phyloP scores from a whole-genome alignment of 2,797 vertebrate genomes.

The Antennarius maculatus region DNA sequence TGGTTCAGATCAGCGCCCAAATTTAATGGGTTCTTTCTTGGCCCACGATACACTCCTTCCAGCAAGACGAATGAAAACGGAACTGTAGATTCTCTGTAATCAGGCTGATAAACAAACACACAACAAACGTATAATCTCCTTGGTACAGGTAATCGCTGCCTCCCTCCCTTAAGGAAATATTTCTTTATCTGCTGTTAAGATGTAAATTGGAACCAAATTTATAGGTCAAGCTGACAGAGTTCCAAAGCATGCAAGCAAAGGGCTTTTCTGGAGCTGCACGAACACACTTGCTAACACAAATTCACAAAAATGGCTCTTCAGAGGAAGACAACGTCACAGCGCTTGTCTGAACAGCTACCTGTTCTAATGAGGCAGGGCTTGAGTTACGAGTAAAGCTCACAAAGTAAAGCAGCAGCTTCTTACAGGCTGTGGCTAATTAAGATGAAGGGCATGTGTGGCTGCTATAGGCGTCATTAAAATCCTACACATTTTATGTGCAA shows the following conservation, averaged over 20 bases:
- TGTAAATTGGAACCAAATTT: conserved; percentile 6
- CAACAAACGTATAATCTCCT: too few relatives aligned
- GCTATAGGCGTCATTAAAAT: conserved; percentile 42
- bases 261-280: conserved; percentile 8
- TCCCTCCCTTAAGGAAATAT: background rate
- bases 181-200: background rate
- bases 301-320: conserved; percentile 48
- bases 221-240: background rate
- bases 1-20: too few relatives aligned
- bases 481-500: conserved; percentile 34
- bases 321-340: conserved; percentile 38
- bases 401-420: conserved; percentile 13
- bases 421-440: conserved; percentile 54
- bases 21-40: too few relatives aligned
- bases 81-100: too few relatives aligned
- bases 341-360: conserved; percentile 21
- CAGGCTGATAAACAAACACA: too few relatives aligned
- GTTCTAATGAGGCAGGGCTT: conserved; percentile 37
- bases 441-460: conserved; percentile 39
- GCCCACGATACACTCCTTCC: too few relatives aligned
- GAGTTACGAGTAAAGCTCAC: conserved; percentile 40
- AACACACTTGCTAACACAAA: conserved; percentile 26
- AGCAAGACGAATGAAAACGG: too few relatives aligned
- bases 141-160: background rate
- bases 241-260: background rate